Evolutionary conservation across 1,140 invertebrate genomes (phyloP), one percentile per base, ranked within the genome.

Genomic region (Pachypeltis micranthus): DNA sequence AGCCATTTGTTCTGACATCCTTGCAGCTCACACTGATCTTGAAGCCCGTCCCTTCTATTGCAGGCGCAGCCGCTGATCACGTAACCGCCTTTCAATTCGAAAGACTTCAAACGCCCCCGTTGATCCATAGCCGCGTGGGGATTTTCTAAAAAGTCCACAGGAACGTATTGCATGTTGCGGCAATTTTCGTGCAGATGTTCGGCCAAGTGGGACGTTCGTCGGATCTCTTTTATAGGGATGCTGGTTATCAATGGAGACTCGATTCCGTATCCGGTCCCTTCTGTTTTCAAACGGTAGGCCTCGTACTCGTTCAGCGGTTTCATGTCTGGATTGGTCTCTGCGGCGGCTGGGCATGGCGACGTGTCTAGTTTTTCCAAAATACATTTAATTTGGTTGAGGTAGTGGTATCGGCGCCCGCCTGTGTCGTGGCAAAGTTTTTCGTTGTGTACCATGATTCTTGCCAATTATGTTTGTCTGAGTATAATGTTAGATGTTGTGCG

Each of bases 371-470:
- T 55, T 19, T 63, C 55, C 12, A 63, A 25, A 3, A 63, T 63
- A 21, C 62, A 63, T 24, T 54, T 51, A 23, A 63, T 63, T 44
- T 63, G 62, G 28, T 63, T 63, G 27, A 63, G 25, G n/a, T 63
- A 63, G 24, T 63, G 34, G 31, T 44, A 28, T n/a, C 62, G 34
- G 12, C 55, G 12, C 26, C 47, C 62, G 7, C 62, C 62, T 1
- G 47, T 27, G 29, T 51, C 62, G 34, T 63, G 62, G 62, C 62
- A 63, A 0, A 54, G 2, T 28, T 39, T 25, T 34, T 63, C 62
- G 55, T 63, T 56, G 10, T 63, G 62, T 0, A 51, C 60, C 4
- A 62, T 62, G 1, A n/a, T 39, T 23, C 14, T 44, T 44, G 2
- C 2, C 29, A 2, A 12, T 16, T 14, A 23, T 57, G 3, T 59